phyloP scores from a whole-genome alignment of 2,113 vertebrate species.

The Esox niger region DNA sequence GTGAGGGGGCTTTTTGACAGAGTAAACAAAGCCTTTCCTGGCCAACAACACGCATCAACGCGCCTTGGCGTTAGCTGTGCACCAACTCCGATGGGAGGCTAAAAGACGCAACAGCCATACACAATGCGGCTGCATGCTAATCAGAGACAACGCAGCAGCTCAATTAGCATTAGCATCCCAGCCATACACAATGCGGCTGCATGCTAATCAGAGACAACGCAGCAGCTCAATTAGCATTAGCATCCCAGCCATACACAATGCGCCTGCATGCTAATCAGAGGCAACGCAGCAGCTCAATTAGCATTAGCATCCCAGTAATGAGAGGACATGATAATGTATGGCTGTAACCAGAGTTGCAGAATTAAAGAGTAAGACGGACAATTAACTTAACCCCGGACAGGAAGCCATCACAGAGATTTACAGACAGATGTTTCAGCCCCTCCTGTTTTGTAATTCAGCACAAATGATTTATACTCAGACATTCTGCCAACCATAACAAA shows the following conservation, averaged over 20 bases:
- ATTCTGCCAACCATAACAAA: no score
- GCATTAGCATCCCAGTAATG: conserved; percentile 52
- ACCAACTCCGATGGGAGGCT: conserved; percentile 30
- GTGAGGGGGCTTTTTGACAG: conserved; percentile 26
- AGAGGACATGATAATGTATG: conserved; percentile 55
- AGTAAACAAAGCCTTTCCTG: conserved; percentile 32
- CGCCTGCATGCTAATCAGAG: conserved; percentile 51
- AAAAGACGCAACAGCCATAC: conserved; percentile 36
- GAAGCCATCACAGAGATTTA: no score
- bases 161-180: conserved; percentile 60
- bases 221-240: conserved; percentile 59
- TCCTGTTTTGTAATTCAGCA: no score
- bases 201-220: conserved; percentile 47
- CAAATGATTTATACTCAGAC: no score
- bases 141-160: conserved; percentile 36
- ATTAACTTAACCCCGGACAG: no score
- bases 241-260: conserved; percentile 39
- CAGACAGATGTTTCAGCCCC: no score
- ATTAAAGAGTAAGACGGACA: conserved; percentile 37
- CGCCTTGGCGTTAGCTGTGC: conserved; percentile 6
- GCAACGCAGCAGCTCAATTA: conserved; percentile 53
- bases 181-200: conserved; percentile 39
- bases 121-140: conserved; percentile 50
- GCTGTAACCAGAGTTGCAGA: conserved; percentile 44
- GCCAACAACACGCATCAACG: conserved; percentile 30